Percentiles rank a stretch among this genome's conserved stretches.
These are phyloP conservation scores for Oncorhynchus nerka DNA, from an alignment of 2,113 vertebrate genomes.

Conservation along the genomic window DNA sequence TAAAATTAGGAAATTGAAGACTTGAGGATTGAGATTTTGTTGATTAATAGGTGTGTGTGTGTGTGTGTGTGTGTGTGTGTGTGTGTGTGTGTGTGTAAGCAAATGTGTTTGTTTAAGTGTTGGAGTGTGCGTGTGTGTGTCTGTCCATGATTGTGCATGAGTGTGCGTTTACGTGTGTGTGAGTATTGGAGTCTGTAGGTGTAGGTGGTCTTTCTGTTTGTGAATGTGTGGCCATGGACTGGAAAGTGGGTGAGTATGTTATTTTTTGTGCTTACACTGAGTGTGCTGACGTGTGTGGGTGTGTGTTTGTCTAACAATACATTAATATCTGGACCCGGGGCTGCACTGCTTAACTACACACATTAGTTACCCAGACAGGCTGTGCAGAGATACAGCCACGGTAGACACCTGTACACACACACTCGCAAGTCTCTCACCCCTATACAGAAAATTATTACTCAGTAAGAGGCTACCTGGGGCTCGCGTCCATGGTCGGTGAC, in stretches of 20 bases:
- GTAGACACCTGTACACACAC: not conserved
- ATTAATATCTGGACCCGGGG: conserved; percentile 8
- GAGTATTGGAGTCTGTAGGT: not conserved
- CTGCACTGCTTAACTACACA: conserved; percentile 8
- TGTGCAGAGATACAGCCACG: conserved; percentile 2
- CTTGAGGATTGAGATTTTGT: no score
- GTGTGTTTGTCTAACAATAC: conserved; percentile 8
- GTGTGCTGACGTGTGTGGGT: not conserved
- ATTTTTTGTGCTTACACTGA: not conserved
- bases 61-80: no score
- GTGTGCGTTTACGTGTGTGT: not conserved
- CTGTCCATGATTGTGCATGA: no score
- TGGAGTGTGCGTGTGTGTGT: no score
- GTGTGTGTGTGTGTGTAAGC: no score
- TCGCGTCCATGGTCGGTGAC: not conserved
- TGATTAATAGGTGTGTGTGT: no score
- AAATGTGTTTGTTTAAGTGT: no score
- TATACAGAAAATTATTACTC: not conserved
- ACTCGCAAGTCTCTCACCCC: no score
- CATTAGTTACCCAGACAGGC: conserved; percentile 23
- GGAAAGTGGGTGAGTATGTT: conserved; percentile 19
- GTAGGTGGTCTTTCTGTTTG: conserved; percentile 7
- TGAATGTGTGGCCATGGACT: conserved; percentile 19
- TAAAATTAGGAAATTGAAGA: no score
- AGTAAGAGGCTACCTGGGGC: not conserved